Base-by-base conservation (phyloP, 1,140 invertebrate species). In the Cherax quadricarinatus region DNA sequence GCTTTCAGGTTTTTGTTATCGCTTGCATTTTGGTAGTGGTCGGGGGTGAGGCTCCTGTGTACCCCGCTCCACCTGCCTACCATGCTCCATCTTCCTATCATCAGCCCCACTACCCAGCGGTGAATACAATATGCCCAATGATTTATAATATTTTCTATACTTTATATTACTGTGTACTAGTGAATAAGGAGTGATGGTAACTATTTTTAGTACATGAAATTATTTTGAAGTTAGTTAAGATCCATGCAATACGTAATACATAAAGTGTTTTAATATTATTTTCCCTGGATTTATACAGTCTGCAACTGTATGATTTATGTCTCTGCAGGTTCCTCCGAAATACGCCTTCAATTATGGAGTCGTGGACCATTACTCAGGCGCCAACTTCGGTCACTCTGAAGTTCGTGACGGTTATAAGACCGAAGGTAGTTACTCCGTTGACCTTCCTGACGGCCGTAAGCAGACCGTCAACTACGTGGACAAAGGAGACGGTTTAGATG, bases 341-440 rank as follows among this genome's bases (percentile, higher is more conserved):
- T 88, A 88, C 86, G 30, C 86, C 7, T 88, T 80, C 86, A 88
- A 80, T 51, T 88, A 88, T 49, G 86, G 78, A 10, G 86, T 88
- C 9, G 51, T 51, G 0, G 86, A 88, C 86, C 51, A 88, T 53
- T 88, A 88, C 78, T 88, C 86, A 21, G 86, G 86, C 75, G 78
- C 86, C 30, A 88, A 88, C 75, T 88, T 88, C 75, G 86, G 78
- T 48, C 78, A 80, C 78, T 88, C 86, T 30, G 86, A 88, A 57
- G 16, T 14, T 78, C 86, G 86, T 78, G 86, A 88, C 75, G 86
- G 86, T 7, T 88, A 88, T 53, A 88, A 88, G 75, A 80, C 78
- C 51, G 78, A 81, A 53, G 78, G 75, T 53, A 88, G 86, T 78
- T 81, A 81, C 51, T 24, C 60, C 83, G 62, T 66, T 6, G 62